Percentiles rank a stretch among this genome's conserved stretches.
These are phyloP conservation scores for Bombus consobrinus DNA, from an alignment of 1,140 invertebrate genomes.

Conservation along the genomic window DNA sequence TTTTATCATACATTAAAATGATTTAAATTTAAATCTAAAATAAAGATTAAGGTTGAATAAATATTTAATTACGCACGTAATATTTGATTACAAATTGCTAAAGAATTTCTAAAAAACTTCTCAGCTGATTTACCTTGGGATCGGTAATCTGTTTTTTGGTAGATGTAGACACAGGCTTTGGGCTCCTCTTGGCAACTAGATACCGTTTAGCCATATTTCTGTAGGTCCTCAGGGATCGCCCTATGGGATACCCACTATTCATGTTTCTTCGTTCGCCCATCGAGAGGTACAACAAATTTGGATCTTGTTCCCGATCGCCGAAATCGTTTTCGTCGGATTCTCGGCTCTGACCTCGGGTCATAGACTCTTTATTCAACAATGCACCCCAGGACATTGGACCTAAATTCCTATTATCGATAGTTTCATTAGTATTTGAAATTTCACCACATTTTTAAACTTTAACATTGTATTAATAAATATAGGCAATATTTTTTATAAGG, in stretches of 20 bases:
- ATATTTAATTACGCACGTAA: background rate
- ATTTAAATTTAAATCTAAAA: too few relatives aligned
- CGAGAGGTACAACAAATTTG: constrained; percentile 61
- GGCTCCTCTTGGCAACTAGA: constrained; percentile 76
- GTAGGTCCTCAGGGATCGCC: constrained; percentile 68
- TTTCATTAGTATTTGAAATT: background rate
- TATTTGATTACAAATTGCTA: background rate
- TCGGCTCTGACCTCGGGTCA: constrained; percentile 6
- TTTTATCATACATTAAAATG: too few relatives aligned
- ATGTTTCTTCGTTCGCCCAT: constrained; percentile 73
- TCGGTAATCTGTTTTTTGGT: constrained; percentile 72
- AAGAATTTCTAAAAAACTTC: background rate
- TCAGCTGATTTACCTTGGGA: constrained; percentile 71
- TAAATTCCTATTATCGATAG: constrained; percentile 33
- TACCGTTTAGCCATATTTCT: constrained; percentile 72
- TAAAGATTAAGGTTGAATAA: background rate
- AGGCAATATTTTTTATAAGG: too few relatives aligned
- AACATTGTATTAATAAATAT: background rate
- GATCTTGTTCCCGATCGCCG: constrained; percentile 60
- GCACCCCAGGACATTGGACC: constrained; percentile 65
- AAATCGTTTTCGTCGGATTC: constrained; percentile 64
- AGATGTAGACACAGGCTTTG: constrained; percentile 66
- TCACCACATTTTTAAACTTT: too few relatives aligned
- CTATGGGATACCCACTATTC: constrained; percentile 74
- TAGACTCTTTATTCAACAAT: constrained; percentile 36